phyloP scores from a whole-genome alignment of 2,888 invertebrate genomes.

The Dynastes grantii region DNA sequence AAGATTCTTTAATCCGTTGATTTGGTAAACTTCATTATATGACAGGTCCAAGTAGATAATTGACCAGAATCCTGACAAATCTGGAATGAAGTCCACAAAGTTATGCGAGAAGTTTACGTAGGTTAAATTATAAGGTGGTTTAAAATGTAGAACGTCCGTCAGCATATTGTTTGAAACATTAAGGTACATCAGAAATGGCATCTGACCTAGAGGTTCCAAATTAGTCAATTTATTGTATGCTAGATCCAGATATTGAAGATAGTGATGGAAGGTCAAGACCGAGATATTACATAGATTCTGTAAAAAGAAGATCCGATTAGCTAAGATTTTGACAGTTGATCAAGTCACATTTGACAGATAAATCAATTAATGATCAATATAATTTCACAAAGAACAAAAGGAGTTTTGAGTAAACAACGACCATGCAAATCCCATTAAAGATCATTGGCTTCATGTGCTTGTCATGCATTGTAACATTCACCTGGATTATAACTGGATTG shows the following conservation, averaged over 20 bases:
- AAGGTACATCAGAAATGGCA: slow-evolving; percentile 75
- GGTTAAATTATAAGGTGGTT: slow-evolving; percentile 76
- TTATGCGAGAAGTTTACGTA: slow-evolving; percentile 77
- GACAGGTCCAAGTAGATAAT: slow-evolving; percentile 76
- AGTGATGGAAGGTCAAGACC: slow-evolving; percentile 73
- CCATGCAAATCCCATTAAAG: slow-evolving; percentile 22
- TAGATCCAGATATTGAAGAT: slow-evolving; percentile 76
- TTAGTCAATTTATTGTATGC: slow-evolving; percentile 74
- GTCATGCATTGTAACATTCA: slow-evolving; percentile 21
- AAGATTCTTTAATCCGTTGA: slow-evolving; percentile 73
- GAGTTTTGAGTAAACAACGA: background rate
- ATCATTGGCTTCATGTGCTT: slow-evolving; percentile 29
- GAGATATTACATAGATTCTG: slow-evolving; percentile 72
- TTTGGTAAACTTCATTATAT: slow-evolving; percentile 75
- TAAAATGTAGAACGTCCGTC: slow-evolving; percentile 72
- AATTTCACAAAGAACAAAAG: background rate
- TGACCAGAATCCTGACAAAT: slow-evolving; percentile 76
- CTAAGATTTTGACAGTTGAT: slow-evolving; percentile 9
- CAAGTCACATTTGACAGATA: background rate
- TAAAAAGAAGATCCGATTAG: slow-evolving; percentile 52
- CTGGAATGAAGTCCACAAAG: slow-evolving; percentile 72
- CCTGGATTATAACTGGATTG: slow-evolving; percentile 21
- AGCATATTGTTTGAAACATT: slow-evolving; percentile 75
- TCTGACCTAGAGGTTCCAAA: slow-evolving; percentile 71
- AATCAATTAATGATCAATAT: background rate